Percentiles rank a stretch among this genome's conserved stretches.
phyloP scores from a whole-genome alignment of 1,140 invertebrate species.

The Saccostrea echinata region DNA sequence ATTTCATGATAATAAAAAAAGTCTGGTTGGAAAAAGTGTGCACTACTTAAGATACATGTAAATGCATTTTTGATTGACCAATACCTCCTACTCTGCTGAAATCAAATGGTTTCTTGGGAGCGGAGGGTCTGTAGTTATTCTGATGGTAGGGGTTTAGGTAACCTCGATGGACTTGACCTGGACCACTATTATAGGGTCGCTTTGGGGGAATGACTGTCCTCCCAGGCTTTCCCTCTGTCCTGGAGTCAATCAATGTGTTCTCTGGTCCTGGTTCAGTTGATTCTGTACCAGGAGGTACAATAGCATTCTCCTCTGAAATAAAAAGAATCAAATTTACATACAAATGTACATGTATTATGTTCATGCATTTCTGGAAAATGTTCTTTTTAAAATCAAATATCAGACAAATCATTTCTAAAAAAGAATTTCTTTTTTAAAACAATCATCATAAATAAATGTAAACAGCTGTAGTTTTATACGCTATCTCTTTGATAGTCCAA shows the following conservation, averaged over 20 bases:
- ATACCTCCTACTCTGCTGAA: constrained; percentile 69
- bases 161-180: constrained; percentile 19
- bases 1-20: constrained; percentile 2
- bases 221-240: constrained; percentile 35
- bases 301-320: constrained; percentile 38
- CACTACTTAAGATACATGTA: not conserved
- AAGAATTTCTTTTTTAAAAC: no score
- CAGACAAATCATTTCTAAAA: no score
- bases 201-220: constrained; percentile 59
- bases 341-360: not conserved
- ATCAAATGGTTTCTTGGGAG: constrained; percentile 66
- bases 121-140: constrained; percentile 50
- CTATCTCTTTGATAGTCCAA: no score
- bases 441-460: no score
- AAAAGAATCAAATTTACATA: no score
- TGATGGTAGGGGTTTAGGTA: constrained; percentile 26
- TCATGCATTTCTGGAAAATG: no score
- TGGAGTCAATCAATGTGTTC: not conserved
- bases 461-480: no score
- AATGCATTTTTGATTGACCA: not conserved
- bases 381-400: no score
- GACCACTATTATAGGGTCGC: constrained; percentile 49
- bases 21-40: not conserved
- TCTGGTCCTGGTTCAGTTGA: not conserved
- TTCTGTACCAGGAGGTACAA: constrained; percentile 54